Base-by-base conservation (phyloP, 2,113 vertebrate species). In the Rhinoptilus africanus region DNA sequence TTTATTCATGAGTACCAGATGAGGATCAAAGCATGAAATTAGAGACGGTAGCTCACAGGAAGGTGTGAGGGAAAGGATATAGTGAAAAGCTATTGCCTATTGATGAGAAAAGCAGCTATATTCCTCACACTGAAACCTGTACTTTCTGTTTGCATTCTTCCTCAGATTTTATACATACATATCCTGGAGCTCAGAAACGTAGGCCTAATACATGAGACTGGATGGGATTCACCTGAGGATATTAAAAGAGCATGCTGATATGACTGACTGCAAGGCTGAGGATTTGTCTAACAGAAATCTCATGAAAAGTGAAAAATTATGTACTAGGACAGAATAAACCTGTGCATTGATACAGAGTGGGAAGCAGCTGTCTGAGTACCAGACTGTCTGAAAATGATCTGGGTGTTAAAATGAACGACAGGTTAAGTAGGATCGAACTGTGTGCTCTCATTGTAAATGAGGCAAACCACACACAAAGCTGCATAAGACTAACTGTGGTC, bases 1-100 rank as follows among this genome's bases (percentile, higher is more conserved):
- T 93, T 96, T 93, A 93, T 96, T 93, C 51, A 80, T 88, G 53
- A 90, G 24, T 64, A 80, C 47, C 59, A 93, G 54, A 74, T 80
- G 77, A 92, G 63, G 76, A 88, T 95, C 68, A 86, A 95, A 92
- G 64, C 60, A 81, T 57, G 59, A 91, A 93, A 90, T 88, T 62
- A 86, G 53, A 85, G 54, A 69, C 28, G 51, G 66, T 85, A 80
- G 41, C 20, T 66, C 63, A 57, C 51, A 79, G 63, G 26, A 93
- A 74, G 68, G 76, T 63, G 20, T 62, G 45, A 88, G 8, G 14
- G 41, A 22, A 62, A 86, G 23, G 32, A 77, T 68, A 60, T 14
- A 67, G 20, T 14, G 24, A 77, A 96, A 90, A 92, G 45, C 20
- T 77, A 80, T 81, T 81, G 68, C 32, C 47, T 92, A 45, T 14